phyloP scores from a whole-genome alignment of 2,113 vertebrate genomes.

The Oophaga pumilio region DNA sequence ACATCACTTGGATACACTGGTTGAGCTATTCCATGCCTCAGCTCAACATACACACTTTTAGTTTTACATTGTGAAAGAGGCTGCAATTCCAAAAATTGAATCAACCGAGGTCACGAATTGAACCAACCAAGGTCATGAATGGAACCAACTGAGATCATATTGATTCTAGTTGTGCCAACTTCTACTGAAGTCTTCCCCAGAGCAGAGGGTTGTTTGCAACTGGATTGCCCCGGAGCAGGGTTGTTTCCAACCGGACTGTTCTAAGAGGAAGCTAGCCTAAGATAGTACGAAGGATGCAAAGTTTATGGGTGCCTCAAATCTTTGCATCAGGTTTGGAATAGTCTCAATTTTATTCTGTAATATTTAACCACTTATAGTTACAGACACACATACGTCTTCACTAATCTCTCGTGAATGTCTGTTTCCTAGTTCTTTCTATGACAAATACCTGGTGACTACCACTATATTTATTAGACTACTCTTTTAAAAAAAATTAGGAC shows the following conservation, averaged over 20 bases:
- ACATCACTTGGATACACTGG: constrained; percentile 49
- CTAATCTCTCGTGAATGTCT: constrained; percentile 47
- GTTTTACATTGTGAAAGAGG: constrained; percentile 40
- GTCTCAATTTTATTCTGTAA: constrained; percentile 53
- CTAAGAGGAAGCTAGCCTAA: constrained; percentile 26
- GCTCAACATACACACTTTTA: constrained; percentile 39
- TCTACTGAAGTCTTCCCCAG: constrained; percentile 19
- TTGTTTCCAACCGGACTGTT: constrained; percentile 10
- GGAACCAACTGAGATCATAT: constrained; percentile 14
- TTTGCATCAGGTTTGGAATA: constrained; percentile 37
- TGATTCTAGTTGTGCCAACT: constrained; percentile 29
- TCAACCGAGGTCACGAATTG: too few species aligned
- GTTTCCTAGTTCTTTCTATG: constrained; percentile 39
- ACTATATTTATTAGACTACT: constrained; percentile 50
- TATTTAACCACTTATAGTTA: constrained; percentile 59
- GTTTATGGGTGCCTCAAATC: background rate
- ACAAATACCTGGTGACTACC: constrained; percentile 33
- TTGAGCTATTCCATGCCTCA: constrained; percentile 47
- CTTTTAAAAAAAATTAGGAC: background rate
- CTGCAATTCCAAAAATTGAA: constrained; percentile 41
- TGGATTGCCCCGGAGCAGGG: background rate
- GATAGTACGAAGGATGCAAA: constrained; percentile 11
- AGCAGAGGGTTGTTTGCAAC: constrained; percentile 1
- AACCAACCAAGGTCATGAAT: background rate
- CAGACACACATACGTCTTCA: constrained; percentile 43